These are phyloP conservation scores for Molossus alvarezi DNA, from an alignment of 2,797 vertebrate species.

Conservation along the genomic window DNA sequence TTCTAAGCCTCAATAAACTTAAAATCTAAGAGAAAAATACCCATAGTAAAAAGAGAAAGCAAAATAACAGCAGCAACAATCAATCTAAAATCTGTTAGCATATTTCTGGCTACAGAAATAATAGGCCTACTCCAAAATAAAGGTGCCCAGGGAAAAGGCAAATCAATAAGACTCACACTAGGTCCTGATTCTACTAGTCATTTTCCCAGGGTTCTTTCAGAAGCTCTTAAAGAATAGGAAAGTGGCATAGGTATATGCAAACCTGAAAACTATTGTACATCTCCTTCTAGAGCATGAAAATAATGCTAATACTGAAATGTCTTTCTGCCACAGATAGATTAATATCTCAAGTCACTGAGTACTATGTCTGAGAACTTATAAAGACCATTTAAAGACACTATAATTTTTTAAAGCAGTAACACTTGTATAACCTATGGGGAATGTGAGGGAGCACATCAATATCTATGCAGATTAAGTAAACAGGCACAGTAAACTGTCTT, in stretches of 20 bases:
- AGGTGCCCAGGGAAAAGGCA: not conserved
- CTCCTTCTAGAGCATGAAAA: not conserved
- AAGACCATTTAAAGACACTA: not conserved
- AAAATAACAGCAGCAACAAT: not conserved
- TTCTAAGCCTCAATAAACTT: not conserved
- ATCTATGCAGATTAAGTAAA: not conserved
- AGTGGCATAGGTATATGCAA: not conserved
- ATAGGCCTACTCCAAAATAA: not conserved
- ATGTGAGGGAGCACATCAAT: not conserved
- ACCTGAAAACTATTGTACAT: not conserved
- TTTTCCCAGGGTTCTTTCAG: not conserved
- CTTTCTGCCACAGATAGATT: not conserved
- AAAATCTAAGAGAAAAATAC: conserved; percentile 24
- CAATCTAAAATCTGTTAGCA: conserved; percentile 39
- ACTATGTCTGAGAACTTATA: not conserved
- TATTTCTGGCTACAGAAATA: not conserved
- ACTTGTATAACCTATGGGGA: not conserved
- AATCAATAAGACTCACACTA: not conserved
- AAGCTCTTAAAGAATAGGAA: not conserved
- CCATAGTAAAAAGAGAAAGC: not conserved
- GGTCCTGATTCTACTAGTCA: not conserved
- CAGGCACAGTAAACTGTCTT: not conserved
- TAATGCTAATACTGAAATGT: not conserved
- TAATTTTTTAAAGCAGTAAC: not conserved
- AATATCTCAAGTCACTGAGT: not conserved